These are phyloP conservation scores for Drosophila anomelani DNA, from an alignment of 2,888 invertebrate genomes.

Conservation along the genomic window DNA sequence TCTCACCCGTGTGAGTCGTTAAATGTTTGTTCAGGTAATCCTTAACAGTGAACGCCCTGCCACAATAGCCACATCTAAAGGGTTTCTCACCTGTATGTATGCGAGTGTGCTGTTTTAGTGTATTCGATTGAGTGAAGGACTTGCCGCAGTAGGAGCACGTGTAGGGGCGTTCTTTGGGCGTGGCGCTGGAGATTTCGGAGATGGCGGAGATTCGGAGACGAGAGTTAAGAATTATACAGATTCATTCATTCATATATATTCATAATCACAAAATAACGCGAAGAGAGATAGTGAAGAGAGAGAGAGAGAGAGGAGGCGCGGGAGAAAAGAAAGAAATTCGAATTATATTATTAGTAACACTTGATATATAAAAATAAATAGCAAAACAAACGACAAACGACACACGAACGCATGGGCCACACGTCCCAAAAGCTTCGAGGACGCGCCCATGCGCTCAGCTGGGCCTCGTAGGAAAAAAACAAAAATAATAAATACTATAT, in stretches of 20 bases:
- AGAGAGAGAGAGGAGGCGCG: constrained; percentile 51
- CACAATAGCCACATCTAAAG: constrained; percentile 85
- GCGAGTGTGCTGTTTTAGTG: constrained; percentile 85
- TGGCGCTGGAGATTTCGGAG: constrained; percentile 71
- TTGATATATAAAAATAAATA: constrained; percentile 50
- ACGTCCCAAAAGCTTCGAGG: constrained; percentile 64
- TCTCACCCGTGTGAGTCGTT: constrained; percentile 85
- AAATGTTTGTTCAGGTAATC: constrained; percentile 85
- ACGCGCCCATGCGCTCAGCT: constrained; percentile 72
- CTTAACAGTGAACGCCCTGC: constrained; percentile 85
- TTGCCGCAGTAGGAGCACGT: constrained; percentile 84
- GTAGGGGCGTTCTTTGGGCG: constrained; percentile 85
- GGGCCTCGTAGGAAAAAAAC: constrained; percentile 69
- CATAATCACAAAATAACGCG: constrained; percentile 43
- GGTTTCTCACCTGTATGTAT: constrained; percentile 85
- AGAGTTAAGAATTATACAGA: constrained; percentile 42
- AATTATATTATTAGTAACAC: constrained; percentile 73
- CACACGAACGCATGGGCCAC: constrained; percentile 70
- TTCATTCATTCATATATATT: constrained; percentile 34
- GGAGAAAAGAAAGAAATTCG: constrained; percentile 57
- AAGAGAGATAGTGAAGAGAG: constrained; percentile 40
- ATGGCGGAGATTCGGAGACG: constrained; percentile 36
- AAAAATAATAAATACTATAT: constrained; percentile 38
- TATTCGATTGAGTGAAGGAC: constrained; percentile 85
- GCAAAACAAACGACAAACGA: constrained; percentile 55